Base-by-base conservation (phyloP, 2,888 invertebrate genomes). In the Mamestra brassicae region DNA sequence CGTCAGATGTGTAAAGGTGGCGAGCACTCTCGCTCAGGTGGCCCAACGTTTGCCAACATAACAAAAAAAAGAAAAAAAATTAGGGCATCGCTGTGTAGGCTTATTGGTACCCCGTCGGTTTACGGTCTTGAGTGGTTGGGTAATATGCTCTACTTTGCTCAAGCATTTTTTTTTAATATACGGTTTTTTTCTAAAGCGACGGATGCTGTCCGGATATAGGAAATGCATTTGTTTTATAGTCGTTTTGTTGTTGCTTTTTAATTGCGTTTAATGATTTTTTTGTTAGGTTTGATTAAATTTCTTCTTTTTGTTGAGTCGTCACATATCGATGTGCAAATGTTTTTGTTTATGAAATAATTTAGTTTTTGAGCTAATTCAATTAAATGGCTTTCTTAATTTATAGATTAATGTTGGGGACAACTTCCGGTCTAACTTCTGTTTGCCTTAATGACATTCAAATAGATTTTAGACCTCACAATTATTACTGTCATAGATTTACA, bases 31-130 rank as follows among this genome's bases (percentile, higher is more conserved):
- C 52, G 17, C 6, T 42, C 8, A 34, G 50, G 47, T 55, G 58
- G 55, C 42, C 66, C 68, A 61, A 42, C 57, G 65, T 63, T 52
- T 79, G 36, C 73, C 62, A 80, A 76, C 71, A 80, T 80, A 4
- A 60, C 63, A 65, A 71, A 76, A 75, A 68, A 47, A 77, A 15
- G 10, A 79, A 4, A 3, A 36, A 8, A 26, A 65, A 61, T 42
- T 42, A 60, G 54, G 38, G 60, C 58, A 34, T 8, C 38, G 15
- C 17, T 73, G 11, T 8, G 62, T 81, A 78, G 78, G 78, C 81
- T 76, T 75, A 81, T 81, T 81, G 67, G 34, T 55, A 60, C 26
- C 62, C 81, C 78, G 78, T 55, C 78, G 78, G 74, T 72, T 72
- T 11, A 38, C 34, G 71, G 36, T 60, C 62, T 17, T 34, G 4